A percentile compares a stretch with the other conserved stretches of the same genome.
These are phyloP conservation scores for Euleptes europaea DNA, from an alignment of 2,113 vertebrate genomes.

Conservation along the genomic window DNA sequence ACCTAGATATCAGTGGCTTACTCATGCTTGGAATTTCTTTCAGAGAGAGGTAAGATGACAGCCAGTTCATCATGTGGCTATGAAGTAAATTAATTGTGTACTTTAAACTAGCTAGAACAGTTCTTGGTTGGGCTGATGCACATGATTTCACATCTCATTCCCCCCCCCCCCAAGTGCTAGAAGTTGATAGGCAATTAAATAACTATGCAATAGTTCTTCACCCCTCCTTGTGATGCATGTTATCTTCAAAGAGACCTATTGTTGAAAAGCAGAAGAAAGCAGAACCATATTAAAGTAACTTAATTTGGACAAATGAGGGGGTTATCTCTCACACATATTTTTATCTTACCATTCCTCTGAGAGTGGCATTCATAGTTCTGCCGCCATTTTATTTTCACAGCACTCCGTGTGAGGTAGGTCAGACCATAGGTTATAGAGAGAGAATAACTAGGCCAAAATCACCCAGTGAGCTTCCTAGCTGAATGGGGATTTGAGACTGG, in stretches of 20 bases:
- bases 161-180: too few relatives aligned
- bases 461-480: too few relatives aligned
- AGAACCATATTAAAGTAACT: background rate
- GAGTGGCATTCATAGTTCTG: too few relatives aligned
- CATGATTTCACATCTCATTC: too few relatives aligned
- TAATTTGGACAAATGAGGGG: background rate
- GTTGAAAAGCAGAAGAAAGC: background rate
- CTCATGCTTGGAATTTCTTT: constrained; percentile 97
- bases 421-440: too few relatives aligned
- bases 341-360: too few relatives aligned
- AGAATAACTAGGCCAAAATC: too few relatives aligned
- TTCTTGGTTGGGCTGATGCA: background rate
- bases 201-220: background rate
- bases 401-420: too few relatives aligned
- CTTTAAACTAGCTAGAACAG: background rate
- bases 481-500: too few relatives aligned
- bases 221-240: background rate
- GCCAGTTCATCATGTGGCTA: background rate
- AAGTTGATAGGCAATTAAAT: too few relatives aligned
- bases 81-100: background rate
- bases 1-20: constrained; percentile 93
- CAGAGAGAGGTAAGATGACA: constrained; percentile 88
- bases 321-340: too few relatives aligned
- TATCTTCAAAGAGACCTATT: background rate
- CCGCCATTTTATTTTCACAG: too few relatives aligned